A percentile compares a stretch with the other conserved stretches of the same genome.
phyloP scores from a whole-genome alignment of 1,140 invertebrate species.

The Sycobia sp. region DNA sequence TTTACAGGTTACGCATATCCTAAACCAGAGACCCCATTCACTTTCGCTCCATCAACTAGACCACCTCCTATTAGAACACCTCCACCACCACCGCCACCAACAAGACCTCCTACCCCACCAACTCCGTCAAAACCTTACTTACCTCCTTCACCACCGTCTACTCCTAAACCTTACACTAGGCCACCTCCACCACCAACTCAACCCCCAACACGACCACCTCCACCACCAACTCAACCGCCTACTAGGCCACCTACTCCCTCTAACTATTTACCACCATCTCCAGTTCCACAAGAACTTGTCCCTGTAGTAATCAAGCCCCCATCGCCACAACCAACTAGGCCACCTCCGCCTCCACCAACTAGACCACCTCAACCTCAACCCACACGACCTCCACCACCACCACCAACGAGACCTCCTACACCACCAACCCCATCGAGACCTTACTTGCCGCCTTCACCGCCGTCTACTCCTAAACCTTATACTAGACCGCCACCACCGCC shows the following conservation, averaged over 20 bases:
- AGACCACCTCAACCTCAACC: background rate
- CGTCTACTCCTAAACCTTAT: constrained; percentile 13
- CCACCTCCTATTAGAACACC: background rate
- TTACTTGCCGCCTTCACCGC: background rate
- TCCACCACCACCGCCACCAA: background rate
- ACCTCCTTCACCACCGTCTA: background rate
- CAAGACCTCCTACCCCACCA: constrained; percentile 20
- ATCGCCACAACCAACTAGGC: background rate
- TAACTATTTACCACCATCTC: background rate
- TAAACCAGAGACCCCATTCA: constrained; percentile 8
- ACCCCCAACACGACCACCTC: constrained; percentile 1
- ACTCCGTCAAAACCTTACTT: too few species aligned
- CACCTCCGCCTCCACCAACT: background rate
- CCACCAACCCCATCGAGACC: constrained; percentile 21
- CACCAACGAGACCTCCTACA: background rate
- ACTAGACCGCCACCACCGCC: constrained; percentile 35
- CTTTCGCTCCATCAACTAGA: background rate
- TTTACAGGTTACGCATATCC: constrained; percentile 29
- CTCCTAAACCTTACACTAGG: background rate
- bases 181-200: constrained; percentile 12
- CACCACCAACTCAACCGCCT: constrained; percentile 24
- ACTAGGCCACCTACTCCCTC: constrained; percentile 11
- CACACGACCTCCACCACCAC: background rate
- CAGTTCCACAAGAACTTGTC: background rate
- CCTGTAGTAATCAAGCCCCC: background rate